Percentiles rank a stretch among this genome's conserved stretches.
phyloP scores from a whole-genome alignment of 2,888 invertebrate genomes.

The Peribatodes rhomboidaria region DNA sequence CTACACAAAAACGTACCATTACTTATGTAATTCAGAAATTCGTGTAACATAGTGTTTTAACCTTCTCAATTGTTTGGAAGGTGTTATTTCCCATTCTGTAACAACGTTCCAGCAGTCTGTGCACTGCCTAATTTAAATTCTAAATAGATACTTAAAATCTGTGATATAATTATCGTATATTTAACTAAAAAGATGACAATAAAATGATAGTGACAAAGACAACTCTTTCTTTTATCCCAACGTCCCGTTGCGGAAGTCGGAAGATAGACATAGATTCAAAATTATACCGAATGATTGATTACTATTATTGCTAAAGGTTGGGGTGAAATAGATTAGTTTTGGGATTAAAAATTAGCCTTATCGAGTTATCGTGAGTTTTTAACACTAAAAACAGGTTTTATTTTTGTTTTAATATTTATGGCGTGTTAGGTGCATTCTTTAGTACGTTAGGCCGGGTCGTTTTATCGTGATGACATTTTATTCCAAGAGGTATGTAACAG shows the following conservation, averaged over 20 bases:
- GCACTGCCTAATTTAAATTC: slow-evolving; percentile 63
- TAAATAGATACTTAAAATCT: slow-evolving; percentile 59
- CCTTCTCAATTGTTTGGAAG: slow-evolving; percentile 61
- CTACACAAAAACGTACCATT: background rate
- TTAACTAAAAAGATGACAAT: slow-evolving; percentile 64
- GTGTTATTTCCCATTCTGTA: slow-evolving; percentile 56
- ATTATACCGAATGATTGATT: background rate
- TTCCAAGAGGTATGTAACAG: slow-evolving; percentile 55
- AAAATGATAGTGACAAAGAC: slow-evolving; percentile 76
- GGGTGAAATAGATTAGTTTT: background rate
- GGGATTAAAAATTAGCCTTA: background rate
- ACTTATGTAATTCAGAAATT: slow-evolving; percentile 26
- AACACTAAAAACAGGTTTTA: background rate
- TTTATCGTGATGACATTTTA: slow-evolving; percentile 40
- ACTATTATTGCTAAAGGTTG: background rate
- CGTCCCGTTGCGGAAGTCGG: slow-evolving; percentile 60
- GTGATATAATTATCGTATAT: slow-evolving; percentile 61
- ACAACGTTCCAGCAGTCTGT: slow-evolving; percentile 64
- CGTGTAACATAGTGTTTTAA: slow-evolving; percentile 38
- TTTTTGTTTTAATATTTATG: slow-evolving; percentile 7
- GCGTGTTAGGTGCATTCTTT: slow-evolving; percentile 14
- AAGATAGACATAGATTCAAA: slow-evolving; percentile 1
- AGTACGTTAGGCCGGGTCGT: slow-evolving; percentile 8
- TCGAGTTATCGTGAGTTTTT: background rate
- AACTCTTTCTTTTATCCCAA: slow-evolving; percentile 83